Conservation (phyloP, 2,888 invertebrate genomes). For the Drosophila hamatofila region DNA sequence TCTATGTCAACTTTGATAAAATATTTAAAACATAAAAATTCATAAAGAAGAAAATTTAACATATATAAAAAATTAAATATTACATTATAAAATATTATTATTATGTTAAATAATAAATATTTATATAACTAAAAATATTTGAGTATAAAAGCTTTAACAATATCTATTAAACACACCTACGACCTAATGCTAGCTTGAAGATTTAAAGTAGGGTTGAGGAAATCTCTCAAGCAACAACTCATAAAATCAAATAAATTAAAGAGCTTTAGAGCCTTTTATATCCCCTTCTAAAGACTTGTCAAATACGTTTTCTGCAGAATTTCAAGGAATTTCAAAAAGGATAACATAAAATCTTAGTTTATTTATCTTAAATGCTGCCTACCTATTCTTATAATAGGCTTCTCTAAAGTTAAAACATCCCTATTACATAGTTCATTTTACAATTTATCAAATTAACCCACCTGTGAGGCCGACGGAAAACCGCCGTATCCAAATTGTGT, state of each 20-base stretch:
- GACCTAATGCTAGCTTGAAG: neutral
- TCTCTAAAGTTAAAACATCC: no score
- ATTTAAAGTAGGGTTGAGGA: no score
- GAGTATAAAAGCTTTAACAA: neutral
- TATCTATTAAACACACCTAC: neutral
- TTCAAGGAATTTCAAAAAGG: neutral
- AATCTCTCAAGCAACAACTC: no score
- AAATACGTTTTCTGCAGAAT: neutral
- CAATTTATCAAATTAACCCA: constrained; percentile 85
- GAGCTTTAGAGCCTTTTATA: neutral
- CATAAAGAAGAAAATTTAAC: no score
- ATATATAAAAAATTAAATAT: neutral
- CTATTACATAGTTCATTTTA: neutral
- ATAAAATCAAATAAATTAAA: neutral
- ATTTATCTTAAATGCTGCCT: neutral
- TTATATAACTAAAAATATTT: neutral
- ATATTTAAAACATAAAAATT: no score
- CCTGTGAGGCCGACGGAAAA: constrained; percentile 97
- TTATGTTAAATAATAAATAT: neutral
- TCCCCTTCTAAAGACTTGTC: neutral
- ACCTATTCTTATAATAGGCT: neutral
- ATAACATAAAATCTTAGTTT: accelerated
- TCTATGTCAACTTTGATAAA: neutral
- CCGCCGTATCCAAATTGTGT: constrained; percentile 95
- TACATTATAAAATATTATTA: neutral